phyloP scores from a whole-genome alignment of 2,797 vertebrate genomes.

The Syndactyla subalaris region DNA sequence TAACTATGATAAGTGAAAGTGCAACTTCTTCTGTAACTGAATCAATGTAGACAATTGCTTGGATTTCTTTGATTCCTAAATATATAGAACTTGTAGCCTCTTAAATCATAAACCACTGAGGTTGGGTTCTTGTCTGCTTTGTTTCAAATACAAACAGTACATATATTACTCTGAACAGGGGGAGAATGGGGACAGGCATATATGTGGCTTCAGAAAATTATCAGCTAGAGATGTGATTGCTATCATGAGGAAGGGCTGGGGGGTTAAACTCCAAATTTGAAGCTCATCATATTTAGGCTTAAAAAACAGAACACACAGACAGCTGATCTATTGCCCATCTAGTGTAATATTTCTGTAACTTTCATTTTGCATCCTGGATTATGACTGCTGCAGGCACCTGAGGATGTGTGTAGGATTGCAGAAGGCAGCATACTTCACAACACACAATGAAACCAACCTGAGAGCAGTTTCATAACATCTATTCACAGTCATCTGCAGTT shows the following conservation, averaged over 20 bases:
- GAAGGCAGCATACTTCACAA: neutral
- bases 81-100: neutral
- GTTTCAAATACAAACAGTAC: neutral
- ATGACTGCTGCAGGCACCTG: neutral
- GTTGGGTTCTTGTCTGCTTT: neutral
- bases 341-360: neutral
- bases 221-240: neutral
- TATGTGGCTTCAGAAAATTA: neutral
- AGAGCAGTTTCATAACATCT: neutral
- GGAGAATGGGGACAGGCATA: neutral
- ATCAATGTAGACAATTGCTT: neutral
- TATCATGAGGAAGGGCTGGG: neutral
- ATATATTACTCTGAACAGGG: neutral
- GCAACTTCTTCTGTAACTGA: neutral
- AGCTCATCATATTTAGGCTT: neutral
- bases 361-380: neutral
- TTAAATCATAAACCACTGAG: neutral
- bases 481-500: neutral
- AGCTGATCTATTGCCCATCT: neutral
- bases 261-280: neutral
- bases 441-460: neutral
- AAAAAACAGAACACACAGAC: neutral
- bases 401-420: neutral
- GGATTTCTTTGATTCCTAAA: neutral
- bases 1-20: neutral